Percentiles rank a stretch among this genome's conserved stretches.
phyloP scores from a whole-genome alignment of 2,797 vertebrate genomes.

The Lophius americanus region DNA sequence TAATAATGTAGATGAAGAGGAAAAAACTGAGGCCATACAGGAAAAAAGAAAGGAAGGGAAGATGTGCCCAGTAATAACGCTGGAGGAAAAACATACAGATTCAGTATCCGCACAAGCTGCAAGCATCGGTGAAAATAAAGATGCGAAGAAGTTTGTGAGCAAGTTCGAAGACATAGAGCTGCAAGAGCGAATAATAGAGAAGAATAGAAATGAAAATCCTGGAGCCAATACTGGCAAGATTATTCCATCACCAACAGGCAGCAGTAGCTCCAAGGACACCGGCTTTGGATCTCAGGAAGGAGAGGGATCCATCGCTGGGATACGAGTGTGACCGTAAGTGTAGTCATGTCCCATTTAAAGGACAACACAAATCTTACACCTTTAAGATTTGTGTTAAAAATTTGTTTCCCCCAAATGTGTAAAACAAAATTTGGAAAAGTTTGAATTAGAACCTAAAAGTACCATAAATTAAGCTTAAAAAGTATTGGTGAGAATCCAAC shows the following conservation, averaged over 20 bases:
- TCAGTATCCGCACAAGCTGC: background rate
- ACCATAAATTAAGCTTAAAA: too few relatives aligned
- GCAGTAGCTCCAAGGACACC: constrained; percentile 78
- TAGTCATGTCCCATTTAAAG: background rate
- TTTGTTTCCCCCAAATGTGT: too few relatives aligned
- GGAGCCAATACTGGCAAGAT: constrained; percentile 49
- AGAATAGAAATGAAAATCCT: constrained; percentile 45
- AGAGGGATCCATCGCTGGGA: constrained; percentile 54
- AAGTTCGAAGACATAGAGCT: constrained; percentile 55
- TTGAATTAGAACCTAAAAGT: too few relatives aligned
- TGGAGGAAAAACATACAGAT: constrained; percentile 23
- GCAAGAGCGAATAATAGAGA: constrained; percentile 42
- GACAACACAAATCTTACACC: too few relatives aligned
- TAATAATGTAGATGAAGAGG: constrained; percentile 1
- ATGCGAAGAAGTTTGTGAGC: constrained; percentile 21
- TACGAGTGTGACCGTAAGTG: constrained; percentile 17
- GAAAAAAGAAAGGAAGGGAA: constrained; percentile 28
- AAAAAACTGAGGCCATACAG: constrained; percentile 5
- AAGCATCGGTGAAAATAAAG: constrained; percentile 10
- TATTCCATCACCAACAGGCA: constrained; percentile 73
- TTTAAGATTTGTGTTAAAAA: too few relatives aligned
- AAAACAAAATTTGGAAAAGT: too few relatives aligned
- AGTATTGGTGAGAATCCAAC: too few relatives aligned
- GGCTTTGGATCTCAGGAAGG: constrained; percentile 81
- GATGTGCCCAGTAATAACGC: background rate